Percentiles rank a stretch among this genome's conserved stretches.
These are phyloP conservation scores for Parazoanthus swiftii DNA, from an alignment of 92 coral and sea anemone species.

Conservation along the genomic window DNA sequence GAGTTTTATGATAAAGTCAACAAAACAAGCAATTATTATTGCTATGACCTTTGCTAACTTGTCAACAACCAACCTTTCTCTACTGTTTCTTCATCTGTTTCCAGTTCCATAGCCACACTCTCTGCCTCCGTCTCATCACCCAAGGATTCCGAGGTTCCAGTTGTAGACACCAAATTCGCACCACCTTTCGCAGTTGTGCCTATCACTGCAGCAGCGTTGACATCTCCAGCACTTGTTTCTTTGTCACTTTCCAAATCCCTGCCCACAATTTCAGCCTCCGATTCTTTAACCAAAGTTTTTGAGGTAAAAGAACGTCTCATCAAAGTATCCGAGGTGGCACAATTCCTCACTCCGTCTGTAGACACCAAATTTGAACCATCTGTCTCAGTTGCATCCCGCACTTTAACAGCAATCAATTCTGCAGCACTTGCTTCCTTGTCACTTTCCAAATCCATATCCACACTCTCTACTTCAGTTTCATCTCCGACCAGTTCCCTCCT, in stretches of 20 bases:
- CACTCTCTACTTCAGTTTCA: neutral
- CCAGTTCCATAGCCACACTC: conserved; percentile 33
- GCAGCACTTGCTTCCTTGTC: neutral
- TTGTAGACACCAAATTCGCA: neutral
- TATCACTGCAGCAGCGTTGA: neutral
- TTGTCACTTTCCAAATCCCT: conserved; percentile 29
- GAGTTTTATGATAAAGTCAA: no score
- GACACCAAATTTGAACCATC: neutral
- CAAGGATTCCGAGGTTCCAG: conserved; percentile 1
- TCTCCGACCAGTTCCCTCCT: neutral
- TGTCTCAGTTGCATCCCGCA: neutral
- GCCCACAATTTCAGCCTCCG: conserved; percentile 20
- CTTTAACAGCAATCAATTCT: neutral
- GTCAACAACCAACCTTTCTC: conserved; percentile 3
- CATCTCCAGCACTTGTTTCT: neutral
- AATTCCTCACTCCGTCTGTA: neutral
- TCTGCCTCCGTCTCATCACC: conserved; percentile 12
- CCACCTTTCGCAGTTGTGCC: neutral
- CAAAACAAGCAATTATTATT: neutral
- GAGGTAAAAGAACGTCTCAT: no score
- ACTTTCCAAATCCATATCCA: neutral
- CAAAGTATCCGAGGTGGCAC: neutral
- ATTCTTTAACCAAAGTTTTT: neutral
- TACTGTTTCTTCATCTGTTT: conserved; percentile 25
- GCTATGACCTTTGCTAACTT: neutral